These are phyloP conservation scores for Sinodicranocentrus sp. DNA, from an alignment of 2,888 invertebrate species.

Conservation along the genomic window DNA sequence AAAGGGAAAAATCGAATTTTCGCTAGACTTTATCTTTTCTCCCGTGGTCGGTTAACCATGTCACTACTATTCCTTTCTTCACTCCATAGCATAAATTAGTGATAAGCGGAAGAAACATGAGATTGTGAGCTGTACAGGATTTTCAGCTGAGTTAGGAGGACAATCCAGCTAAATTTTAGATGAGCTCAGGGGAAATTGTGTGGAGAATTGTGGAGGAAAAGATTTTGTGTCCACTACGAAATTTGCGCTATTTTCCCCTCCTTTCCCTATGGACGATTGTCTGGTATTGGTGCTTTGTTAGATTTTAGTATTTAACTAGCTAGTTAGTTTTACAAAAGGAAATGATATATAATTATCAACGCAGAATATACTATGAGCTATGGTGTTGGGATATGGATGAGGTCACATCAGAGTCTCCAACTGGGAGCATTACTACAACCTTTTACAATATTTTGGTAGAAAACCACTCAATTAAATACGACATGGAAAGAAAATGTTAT, in stretches of 20 bases:
- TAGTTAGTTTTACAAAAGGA: too few relatives aligned
- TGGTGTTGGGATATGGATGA: too few relatives aligned
- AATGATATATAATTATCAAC: not conserved
- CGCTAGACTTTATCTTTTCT: conserved; percentile 27
- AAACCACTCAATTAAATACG: not conserved
- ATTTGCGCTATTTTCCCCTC: too few relatives aligned
- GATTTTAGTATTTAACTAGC: too few relatives aligned
- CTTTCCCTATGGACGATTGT: too few relatives aligned
- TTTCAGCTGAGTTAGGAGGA: not conserved
- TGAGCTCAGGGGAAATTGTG: conserved; percentile 54
- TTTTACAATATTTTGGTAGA: conserved; percentile 6
- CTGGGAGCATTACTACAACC: too few relatives aligned
- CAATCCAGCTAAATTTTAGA: conserved; percentile 45
- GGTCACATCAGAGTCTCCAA: too few relatives aligned
- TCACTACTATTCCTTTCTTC: conserved; percentile 41
- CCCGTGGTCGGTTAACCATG: conserved; percentile 56
- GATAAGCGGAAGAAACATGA: conserved; percentile 41
- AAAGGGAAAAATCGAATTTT: not conserved
- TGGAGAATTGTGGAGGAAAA: conserved; percentile 39
- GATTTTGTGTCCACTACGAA: not conserved
- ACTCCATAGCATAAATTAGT: conserved; percentile 55
- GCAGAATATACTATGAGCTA: not conserved
- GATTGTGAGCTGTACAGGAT: too few relatives aligned
- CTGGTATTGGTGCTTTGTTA: too few relatives aligned
- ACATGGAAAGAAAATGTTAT: too few relatives aligned